Conservation (phyloP, 1,140 invertebrate species). For the Dendrolimus punctatus region DNA sequence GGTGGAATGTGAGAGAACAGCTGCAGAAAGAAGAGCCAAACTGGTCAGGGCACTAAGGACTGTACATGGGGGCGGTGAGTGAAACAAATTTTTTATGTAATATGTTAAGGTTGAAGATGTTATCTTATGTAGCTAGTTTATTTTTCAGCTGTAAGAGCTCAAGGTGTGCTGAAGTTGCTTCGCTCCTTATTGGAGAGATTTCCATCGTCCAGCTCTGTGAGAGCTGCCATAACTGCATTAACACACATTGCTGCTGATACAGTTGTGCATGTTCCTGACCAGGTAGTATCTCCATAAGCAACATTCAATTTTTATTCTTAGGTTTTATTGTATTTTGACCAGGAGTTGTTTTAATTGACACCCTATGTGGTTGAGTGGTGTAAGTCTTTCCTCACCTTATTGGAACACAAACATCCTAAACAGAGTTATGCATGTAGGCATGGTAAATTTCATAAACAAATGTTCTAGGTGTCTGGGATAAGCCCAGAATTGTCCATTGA, state of each 20-base stretch:
- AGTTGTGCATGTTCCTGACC: constrained; percentile 91
- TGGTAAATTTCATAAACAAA: too few relatives aligned
- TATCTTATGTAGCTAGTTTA: background rate
- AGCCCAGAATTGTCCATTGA: too few relatives aligned
- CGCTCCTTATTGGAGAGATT: constrained; percentile 88
- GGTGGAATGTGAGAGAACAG: constrained; percentile 93
- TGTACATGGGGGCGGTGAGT: constrained; percentile 87
- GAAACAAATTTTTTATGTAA: background rate
- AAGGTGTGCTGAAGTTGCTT: constrained; percentile 83
- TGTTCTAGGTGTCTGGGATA: too few relatives aligned
- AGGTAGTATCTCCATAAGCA: constrained; percentile 72
- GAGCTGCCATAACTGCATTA: constrained; percentile 89
- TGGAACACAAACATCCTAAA: too few relatives aligned
- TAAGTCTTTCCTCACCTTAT: too few relatives aligned
- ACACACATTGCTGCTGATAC: constrained; percentile 91
- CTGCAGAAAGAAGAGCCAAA: constrained; percentile 92
- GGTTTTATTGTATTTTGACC: too few relatives aligned
- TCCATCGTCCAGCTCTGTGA: constrained; percentile 90
- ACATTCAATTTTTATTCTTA: constrained; percentile 2
- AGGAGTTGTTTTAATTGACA: too few relatives aligned
- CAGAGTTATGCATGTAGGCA: too few relatives aligned
- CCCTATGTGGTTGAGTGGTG: too few relatives aligned
- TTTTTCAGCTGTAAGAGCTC: constrained; percentile 47
- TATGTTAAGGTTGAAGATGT: constrained; percentile 1
- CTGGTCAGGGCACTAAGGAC: constrained; percentile 93